Evolutionary conservation across 2,888 invertebrate species (phyloP).

Genomic region (Tetropium fuscum): DNA sequence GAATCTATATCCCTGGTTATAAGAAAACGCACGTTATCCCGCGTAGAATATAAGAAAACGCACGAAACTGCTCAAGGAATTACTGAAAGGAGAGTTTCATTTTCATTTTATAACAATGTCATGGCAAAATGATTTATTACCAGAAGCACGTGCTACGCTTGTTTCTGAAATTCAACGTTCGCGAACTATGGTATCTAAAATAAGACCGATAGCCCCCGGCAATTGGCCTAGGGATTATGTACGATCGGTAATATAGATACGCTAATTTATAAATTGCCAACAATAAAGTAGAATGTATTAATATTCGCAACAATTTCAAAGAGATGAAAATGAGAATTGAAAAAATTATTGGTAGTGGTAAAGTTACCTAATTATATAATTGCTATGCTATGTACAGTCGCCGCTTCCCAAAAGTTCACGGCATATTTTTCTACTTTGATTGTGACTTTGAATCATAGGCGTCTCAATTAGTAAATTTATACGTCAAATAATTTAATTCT

Average conservation of each 20-base stretch:
- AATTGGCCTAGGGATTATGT: conserved; percentile 46
- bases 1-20: background rate
- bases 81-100: conserved; percentile 53
- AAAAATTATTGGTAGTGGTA: no score
- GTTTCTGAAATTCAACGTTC: conserved; percentile 47
- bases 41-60: conserved; percentile 35
- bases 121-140: conserved; percentile 56
- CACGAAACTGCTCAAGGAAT: conserved; percentile 49
- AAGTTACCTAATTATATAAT: no score
- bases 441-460: no score
- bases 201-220: conserved; percentile 47
- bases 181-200: conserved; percentile 40
- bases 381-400: no score
- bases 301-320: no score
- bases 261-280: no score
- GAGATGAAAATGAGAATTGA: no score
- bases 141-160: conserved; percentile 50
- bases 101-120: conserved; percentile 56
- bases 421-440: no score
- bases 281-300: no score
- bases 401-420: no score
- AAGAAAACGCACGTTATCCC: conserved; percentile 41
- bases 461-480: no score
- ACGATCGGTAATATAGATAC: conserved; percentile 26
- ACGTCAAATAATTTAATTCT: no score